These are phyloP conservation scores for Deroplatys truncata DNA, from an alignment of 2,888 invertebrate species.

Conservation along the genomic window DNA sequence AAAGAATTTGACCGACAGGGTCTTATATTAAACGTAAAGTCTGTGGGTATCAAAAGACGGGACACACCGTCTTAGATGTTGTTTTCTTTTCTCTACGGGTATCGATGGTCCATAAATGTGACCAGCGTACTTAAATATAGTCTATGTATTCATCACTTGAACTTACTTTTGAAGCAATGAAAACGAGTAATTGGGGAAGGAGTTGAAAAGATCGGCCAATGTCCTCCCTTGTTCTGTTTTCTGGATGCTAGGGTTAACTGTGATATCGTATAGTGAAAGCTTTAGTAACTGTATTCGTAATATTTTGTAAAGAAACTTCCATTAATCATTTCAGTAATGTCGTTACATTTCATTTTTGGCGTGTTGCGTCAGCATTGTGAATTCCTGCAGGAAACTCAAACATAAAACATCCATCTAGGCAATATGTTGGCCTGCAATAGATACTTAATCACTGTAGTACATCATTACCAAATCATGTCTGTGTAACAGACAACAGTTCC, in stretches of 20 bases:
- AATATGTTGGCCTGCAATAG: not conserved
- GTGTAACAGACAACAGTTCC: not conserved
- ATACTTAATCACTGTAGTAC: not conserved
- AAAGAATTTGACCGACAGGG: not conserved
- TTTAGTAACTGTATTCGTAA: not conserved
- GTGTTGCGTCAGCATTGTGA: not conserved
- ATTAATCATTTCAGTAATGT: not conserved
- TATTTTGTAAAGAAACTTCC: not conserved
- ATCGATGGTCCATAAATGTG: not conserved
- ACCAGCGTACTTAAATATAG: not conserved
- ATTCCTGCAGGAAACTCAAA: not conserved
- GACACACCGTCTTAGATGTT: not conserved
- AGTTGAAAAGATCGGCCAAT: not conserved
- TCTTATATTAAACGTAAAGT: not conserved
- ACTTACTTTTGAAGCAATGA: not conserved
- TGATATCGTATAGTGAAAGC: constrained; percentile 10
- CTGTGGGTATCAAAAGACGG: not conserved
- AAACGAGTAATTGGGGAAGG: not conserved
- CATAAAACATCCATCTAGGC: no score
- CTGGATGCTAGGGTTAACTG: constrained; percentile 7
- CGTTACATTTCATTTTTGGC: not conserved
- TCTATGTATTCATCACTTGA: not conserved
- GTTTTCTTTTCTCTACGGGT: not conserved
- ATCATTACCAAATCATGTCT: not conserved
- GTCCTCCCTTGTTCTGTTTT: not conserved